Base-by-base conservation (phyloP, 2,797 vertebrate species). In the Sebastes taczanowskii region DNA sequence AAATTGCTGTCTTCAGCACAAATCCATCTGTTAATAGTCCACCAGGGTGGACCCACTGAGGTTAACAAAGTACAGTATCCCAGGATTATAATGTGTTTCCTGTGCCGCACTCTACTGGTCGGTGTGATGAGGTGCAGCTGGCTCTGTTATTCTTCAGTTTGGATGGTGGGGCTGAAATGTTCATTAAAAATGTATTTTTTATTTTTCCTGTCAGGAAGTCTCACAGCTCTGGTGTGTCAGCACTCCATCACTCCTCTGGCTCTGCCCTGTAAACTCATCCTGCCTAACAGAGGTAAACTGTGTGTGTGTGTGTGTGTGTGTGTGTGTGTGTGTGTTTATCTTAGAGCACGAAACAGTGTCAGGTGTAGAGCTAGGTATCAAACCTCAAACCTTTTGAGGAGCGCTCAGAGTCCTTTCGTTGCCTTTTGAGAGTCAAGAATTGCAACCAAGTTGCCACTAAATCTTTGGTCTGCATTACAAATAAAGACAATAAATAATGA, bases 241-340 rank as follows among this genome's bases (percentile, higher is more conserved):
- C 98, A 99, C 94, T 99, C 98, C 89, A 99, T 98, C 92, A 99
- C 97, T 2, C 96, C 98, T 1, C 88, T 99, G 95, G 98, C 98
- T 58, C 81, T 99, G 92, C 98, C 98, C 56, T 99, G 98, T 89
- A 98, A 97, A 86, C 96, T 99, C 56, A 97, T 99, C 87, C 97
- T 99, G 85, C 98, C 98, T 2, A 95, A 97, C 93, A 95, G 95
- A 98, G 98, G 98, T 99, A 95, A 2, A 2, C 23, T 13, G 18
- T 18, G 35, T 35, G 73, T 46, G 23, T 32, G 20, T 35, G 74
- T 73, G 38, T 46, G 61, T 22, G 86, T 2, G 35, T 29, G n/a
- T 14, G 6, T 63, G 11, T 22, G 20, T 23, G 35, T 46, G 61
- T 32, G 88, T 2, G 53, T 42, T 16, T 16, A 42, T 6, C 6